Conservation (phyloP, 2,797 vertebrate genomes). For the Malurus leucopterus region DNA sequence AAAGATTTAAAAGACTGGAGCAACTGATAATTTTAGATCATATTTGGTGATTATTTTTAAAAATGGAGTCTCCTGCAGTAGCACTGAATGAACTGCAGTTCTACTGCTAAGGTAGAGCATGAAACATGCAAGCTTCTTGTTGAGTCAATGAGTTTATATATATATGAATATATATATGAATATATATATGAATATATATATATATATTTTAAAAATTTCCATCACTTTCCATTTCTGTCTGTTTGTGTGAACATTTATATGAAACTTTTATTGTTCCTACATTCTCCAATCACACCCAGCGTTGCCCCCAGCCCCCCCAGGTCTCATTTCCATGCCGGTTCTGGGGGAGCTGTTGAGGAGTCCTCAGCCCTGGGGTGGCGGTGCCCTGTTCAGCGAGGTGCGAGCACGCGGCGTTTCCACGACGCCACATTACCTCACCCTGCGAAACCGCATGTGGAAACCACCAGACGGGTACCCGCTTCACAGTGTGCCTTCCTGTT, state of each 20-base stretch:
- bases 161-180: too few relatives aligned
- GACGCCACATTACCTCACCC: background rate
- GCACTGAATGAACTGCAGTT: background rate
- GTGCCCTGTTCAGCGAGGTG: background rate
- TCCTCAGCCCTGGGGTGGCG: rapidly evolving
- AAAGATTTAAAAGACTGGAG: background rate
- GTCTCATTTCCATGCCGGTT: rapidly evolving
- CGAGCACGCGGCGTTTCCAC: background rate
- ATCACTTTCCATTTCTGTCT: background rate
- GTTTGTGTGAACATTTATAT: background rate
- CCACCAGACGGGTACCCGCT: background rate
- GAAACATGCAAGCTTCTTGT: background rate
- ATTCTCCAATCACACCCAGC: rapidly evolving
- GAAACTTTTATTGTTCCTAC: background rate
- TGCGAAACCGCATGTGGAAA: constrained; percentile 26
- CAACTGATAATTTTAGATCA: background rate
- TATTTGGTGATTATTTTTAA: background rate
- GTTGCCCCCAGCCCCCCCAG: background rate
- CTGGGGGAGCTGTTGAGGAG: background rate
- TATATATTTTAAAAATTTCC: background rate
- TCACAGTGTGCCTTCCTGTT: constrained; percentile 39
- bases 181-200: too few relatives aligned
- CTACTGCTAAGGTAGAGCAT: background rate
- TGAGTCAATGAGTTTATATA: background rate
- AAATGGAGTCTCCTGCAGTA: background rate